phyloP scores from a whole-genome alignment of 2,113 vertebrate species.

The Halichoeres trimaculatus region DNA sequence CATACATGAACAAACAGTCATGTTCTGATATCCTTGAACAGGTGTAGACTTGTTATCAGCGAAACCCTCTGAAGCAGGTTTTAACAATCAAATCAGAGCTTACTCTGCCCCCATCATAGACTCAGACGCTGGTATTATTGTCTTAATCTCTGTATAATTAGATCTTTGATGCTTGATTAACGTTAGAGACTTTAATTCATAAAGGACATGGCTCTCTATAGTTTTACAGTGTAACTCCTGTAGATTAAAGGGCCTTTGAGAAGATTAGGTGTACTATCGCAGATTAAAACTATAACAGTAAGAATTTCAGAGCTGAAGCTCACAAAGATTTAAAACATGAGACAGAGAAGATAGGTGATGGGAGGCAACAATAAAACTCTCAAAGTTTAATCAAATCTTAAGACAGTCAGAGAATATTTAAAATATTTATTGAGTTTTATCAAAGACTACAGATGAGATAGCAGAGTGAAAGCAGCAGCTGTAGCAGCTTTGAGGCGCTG shows the following conservation, averaged over 20 bases:
- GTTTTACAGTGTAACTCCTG: not conserved
- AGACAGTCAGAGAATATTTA: constrained; percentile 20
- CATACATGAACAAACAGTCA: too few species aligned
- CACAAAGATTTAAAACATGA: not conserved
- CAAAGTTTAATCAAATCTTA: too few species aligned
- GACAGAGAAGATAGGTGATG: too few species aligned
- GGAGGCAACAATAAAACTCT: too few species aligned
- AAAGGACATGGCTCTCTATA: not conserved
- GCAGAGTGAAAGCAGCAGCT: constrained; percentile 22
- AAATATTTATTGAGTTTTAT: constrained; percentile 75
- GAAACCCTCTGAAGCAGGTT: too few species aligned
- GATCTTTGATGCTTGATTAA: constrained; percentile 11
- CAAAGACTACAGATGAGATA: constrained; percentile 53
- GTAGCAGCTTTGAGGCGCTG: not conserved
- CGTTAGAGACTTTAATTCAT: not conserved
- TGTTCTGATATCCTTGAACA: not conserved
- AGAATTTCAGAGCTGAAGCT: not conserved
- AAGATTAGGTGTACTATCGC: constrained; percentile 2
- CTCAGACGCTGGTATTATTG: not conserved
- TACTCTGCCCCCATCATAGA: not conserved
- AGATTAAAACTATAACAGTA: not conserved
- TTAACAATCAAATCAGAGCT: constrained; percentile 8
- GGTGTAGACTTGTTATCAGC: not conserved
- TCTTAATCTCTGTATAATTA: constrained; percentile 20
- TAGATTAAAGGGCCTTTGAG: constrained; percentile 19